A percentile compares a stretch with the other conserved stretches of the same genome.
Conservation (phyloP, 2,113 vertebrate species). For the Fregata magnificens region DNA sequence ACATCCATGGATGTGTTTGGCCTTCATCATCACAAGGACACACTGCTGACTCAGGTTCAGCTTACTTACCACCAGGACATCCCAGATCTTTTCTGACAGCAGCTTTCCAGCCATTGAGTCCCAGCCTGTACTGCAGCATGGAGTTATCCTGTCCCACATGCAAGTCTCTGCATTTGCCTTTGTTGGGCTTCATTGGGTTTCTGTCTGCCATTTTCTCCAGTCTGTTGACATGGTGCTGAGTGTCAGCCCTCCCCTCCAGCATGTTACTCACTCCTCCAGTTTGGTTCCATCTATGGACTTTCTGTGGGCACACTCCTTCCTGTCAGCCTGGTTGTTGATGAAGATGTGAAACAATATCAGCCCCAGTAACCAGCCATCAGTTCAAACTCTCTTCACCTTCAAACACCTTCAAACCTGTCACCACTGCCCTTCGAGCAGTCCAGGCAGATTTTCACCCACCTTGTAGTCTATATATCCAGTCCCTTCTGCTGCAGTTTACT, state of each 20-base stretch:
- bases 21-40: neutral
- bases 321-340: neutral
- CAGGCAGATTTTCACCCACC: neutral
- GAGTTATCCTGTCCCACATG: neutral
- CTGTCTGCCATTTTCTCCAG: neutral
- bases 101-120: neutral
- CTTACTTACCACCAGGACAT: neutral
- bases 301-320: neutral
- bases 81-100: neutral
- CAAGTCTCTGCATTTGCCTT: neutral
- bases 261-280: neutral
- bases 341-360: neutral
- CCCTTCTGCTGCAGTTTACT: neutral
- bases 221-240: neutral
- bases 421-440: neutral
- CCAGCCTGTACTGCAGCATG: neutral
- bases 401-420: neutral
- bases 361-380: neutral
- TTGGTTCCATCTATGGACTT: neutral
- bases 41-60: neutral
- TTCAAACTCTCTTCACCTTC: no score
- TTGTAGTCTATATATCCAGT: neutral
- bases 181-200: neutral
- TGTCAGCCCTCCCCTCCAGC: neutral
- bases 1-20: neutral